A percentile compares a stretch with the other conserved stretches of the same genome.
phyloP scores from a whole-genome alignment of 1,140 invertebrate genomes.

The Cotesia typhae region DNA sequence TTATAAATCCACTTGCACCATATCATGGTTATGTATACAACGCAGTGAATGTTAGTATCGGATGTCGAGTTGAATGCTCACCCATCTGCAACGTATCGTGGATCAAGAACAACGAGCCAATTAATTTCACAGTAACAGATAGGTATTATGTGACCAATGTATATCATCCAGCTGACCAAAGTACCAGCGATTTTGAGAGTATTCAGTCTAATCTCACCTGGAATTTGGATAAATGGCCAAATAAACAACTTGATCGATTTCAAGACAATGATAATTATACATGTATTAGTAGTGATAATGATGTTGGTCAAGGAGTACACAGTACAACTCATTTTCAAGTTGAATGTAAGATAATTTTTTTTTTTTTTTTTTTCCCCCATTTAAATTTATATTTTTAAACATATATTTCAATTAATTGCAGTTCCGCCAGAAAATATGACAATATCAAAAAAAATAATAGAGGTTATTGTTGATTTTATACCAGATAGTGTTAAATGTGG shows the following conservation, averaged over 20 bases:
- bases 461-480: slow-evolving; percentile 80
- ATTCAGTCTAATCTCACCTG: slow-evolving; percentile 82
- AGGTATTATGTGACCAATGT: slow-evolving; percentile 76
- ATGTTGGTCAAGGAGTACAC: slow-evolving; percentile 76
- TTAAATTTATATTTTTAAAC: neutral
- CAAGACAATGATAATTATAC: slow-evolving; percentile 85
- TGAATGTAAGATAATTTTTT: slow-evolving; percentile 77
- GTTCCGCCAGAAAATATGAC: slow-evolving; percentile 88
- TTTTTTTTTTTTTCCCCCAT: slow-evolving; percentile 22
- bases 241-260: slow-evolving; percentile 76
- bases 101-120: slow-evolving; percentile 77
- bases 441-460: slow-evolving; percentile 75
- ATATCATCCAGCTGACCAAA: slow-evolving; percentile 70
- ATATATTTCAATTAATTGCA: slow-evolving; percentile 58
- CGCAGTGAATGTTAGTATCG: slow-evolving; percentile 78
- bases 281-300: slow-evolving; percentile 82
- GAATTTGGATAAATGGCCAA: slow-evolving; percentile 86
- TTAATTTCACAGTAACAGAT: slow-evolving; percentile 70
- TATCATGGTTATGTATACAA: slow-evolving; percentile 82
- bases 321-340: slow-evolving; percentile 85
- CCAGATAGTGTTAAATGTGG: slow-evolving; percentile 80
- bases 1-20: slow-evolving; percentile 83
- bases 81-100: slow-evolving; percentile 85
- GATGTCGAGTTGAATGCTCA: slow-evolving; percentile 88
- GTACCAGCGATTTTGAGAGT: slow-evolving; percentile 87